Evolutionary conservation across 1,140 invertebrate species (phyloP), one percentile per base, ranked within the genome.

Genomic region (Semibalanus balanoides): DNA sequence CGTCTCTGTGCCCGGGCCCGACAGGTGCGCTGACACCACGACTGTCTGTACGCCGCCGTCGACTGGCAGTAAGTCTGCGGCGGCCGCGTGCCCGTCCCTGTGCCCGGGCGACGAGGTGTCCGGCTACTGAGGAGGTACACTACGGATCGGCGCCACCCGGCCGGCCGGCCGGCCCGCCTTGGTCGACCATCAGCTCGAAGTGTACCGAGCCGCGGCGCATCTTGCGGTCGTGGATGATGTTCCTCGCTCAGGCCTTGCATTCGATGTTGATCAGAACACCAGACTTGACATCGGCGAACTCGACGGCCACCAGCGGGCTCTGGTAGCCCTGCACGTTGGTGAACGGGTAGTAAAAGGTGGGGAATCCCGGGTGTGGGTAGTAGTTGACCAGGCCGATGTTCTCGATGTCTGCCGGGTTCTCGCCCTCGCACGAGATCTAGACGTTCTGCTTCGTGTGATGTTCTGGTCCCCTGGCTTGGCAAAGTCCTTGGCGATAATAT

Each of bases 111-210:
- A n/a, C n/a, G n/a, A n/a, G 51, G 51, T 64, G 51, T n/a, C 22
- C 22, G 11, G 51, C 14, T 25, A 64, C 51, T n/a, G n/a, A n/a
- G 14, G 1, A 64, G 51, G 51, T 64, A 11, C 11, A 64, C 51
- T 64, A 64, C 51, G 51, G 51, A 19, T 19, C n/a, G n/a, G n/a
- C n/a, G n/a, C n/a, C n/a, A n/a, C n/a, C n/a, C n/a, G n/a, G n/a
- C n/a, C n/a, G n/a, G 14, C 14, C 51, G 51, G 51, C 11, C 51
- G 51, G 11, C 1, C 22, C 11, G n/a, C 14, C 51, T 90, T 93
- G 94, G 85, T 97, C 95, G 80, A 97, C 90, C 90, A 97, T 91
- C 82, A 97, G 87, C 86, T 97, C 95, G 86, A 98, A 97, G 86
- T 96, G 94, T 79, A 96, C 94, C 79, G 92, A 93, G 80, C 95